phyloP scores from a whole-genome alignment of 2,888 invertebrate species.

The Xylophagus ater region DNA sequence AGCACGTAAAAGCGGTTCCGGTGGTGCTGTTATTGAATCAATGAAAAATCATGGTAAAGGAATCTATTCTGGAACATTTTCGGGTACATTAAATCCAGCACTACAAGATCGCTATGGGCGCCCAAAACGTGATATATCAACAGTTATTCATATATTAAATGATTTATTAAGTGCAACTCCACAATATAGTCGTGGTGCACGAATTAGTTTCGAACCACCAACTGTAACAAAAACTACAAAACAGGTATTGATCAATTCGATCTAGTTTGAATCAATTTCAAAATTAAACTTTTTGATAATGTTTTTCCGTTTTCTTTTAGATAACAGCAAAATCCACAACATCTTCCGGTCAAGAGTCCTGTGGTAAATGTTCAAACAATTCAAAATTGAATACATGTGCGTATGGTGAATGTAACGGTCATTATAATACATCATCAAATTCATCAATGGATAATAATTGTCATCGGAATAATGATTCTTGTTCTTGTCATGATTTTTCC shows the following conservation, averaged over 20 bases:
- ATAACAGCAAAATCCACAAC: constrained; percentile 3
- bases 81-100: constrained; percentile 87
- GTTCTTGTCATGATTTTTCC: constrained; percentile 3
- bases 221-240: constrained; percentile 26
- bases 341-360: constrained; percentile 21
- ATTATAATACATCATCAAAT: constrained; percentile 20
- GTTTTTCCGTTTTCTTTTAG: neutral
- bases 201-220: constrained; percentile 42
- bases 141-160: constrained; percentile 90
- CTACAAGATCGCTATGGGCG: constrained; percentile 84
- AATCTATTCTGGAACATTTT: constrained; percentile 93
- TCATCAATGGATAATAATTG: constrained; percentile 9
- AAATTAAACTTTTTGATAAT: constrained; percentile 3
- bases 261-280: constrained; percentile 16
- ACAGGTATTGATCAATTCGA: constrained; percentile 25
- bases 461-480: constrained; percentile 12
- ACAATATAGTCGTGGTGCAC: constrained; percentile 46
- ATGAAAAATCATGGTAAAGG: constrained; percentile 92
- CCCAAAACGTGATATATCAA: constrained; percentile 87
- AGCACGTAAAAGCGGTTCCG: constrained; percentile 41
- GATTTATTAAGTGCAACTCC: constrained; percentile 83
- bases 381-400: constrained; percentile 31
- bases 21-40: constrained; percentile 81
- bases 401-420: constrained; percentile 40
- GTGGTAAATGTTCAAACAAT: constrained; percentile 24